These are phyloP conservation scores for Beris morrisii DNA, from an alignment of 2,888 invertebrate genomes.

Conservation along the genomic window DNA sequence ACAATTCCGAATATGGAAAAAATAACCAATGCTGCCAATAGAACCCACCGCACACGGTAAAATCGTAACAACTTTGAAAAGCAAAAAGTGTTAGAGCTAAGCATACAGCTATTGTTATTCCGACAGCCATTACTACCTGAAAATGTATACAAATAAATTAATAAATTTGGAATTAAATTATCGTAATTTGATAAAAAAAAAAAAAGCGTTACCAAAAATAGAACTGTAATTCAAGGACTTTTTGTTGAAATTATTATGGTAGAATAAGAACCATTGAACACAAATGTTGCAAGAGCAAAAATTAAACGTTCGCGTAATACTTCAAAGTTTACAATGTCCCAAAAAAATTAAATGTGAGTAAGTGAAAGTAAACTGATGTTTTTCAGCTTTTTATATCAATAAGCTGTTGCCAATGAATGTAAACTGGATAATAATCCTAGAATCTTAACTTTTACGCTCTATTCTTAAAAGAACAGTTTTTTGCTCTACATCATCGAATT, in stretches of 20 bases:
- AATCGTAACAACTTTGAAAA: no score
- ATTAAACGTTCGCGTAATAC: background rate
- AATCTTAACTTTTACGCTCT: no score
- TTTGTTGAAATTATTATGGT: background rate
- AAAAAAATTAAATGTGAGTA: background rate
- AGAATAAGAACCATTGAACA: no score
- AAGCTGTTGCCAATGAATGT: no score
- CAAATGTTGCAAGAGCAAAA: no score
- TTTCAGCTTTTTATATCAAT: no score
- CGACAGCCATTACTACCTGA: constrained; percentile 77
- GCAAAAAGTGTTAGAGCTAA: constrained; percentile 85
- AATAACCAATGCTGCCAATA: constrained; percentile 57
- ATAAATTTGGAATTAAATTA: background rate
- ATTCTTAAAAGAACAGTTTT: no score
- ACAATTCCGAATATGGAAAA: constrained; percentile 75
- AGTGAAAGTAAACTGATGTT: no score
- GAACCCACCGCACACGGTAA: no score
- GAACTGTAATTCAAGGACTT: background rate
- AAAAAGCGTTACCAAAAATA: background rate
- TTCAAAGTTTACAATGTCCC: background rate
- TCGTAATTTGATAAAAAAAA: background rate
- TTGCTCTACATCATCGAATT: no score
- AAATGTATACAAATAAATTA: background rate
- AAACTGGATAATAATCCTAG: no score
- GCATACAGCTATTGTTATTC: constrained; percentile 77